Conservation (phyloP, 2,113 vertebrate genomes). For the Passer domesticus region DNA sequence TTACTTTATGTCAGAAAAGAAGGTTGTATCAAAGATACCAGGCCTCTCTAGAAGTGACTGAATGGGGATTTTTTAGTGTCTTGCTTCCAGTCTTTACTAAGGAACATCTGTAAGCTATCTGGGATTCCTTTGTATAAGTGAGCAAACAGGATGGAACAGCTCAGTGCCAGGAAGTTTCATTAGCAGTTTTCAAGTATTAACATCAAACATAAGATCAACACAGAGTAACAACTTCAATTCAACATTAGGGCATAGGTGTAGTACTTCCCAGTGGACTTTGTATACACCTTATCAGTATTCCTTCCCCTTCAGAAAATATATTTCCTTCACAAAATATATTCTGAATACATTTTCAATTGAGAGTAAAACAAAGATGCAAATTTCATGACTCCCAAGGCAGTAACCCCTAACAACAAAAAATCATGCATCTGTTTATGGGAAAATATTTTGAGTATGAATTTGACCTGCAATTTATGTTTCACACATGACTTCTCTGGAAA, state of each 20-base stretch:
- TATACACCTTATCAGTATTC: not conserved
- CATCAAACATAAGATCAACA: not conserved
- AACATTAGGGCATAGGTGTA: not conserved
- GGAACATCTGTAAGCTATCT: not conserved
- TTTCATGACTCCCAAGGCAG: not conserved
- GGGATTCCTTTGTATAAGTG: not conserved
- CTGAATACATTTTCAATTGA: not conserved
- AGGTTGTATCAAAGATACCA: not conserved
- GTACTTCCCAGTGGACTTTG: not conserved
- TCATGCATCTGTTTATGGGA: not conserved
- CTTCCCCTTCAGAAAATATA: too few species aligned
- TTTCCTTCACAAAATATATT: not conserved
- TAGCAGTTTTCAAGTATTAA: not conserved
- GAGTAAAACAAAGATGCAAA: not conserved
- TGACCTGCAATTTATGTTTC: not conserved
- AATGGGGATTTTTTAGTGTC: not conserved
- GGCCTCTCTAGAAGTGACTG: not conserved
- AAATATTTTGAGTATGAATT: conserved; percentile 9
- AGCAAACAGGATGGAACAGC: not conserved
- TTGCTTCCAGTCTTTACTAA: not conserved
- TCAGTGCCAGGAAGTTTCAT: not conserved
- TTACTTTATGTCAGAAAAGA: not conserved
- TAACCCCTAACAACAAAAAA: not conserved
- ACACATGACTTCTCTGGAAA: not conserved
- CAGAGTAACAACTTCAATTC: not conserved